phyloP scores from a whole-genome alignment of 2,113 vertebrate species.

The Psephotus haematonotus region DNA sequence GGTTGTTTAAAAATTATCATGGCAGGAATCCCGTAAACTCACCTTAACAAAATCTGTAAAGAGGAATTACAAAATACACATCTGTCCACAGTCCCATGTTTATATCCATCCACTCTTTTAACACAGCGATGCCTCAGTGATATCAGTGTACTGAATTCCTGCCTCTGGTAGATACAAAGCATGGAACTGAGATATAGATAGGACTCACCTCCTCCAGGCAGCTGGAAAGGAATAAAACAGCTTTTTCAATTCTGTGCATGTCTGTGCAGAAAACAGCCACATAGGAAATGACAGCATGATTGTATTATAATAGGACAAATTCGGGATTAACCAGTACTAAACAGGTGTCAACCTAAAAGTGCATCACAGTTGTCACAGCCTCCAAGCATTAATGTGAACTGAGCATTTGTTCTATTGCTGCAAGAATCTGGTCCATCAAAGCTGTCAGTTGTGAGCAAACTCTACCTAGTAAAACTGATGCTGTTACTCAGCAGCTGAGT shows the following conservation, averaged over 20 bases:
- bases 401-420: background rate
- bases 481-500: background rate
- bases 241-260: slow-evolving; percentile 18
- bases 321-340: slow-evolving; percentile 24
- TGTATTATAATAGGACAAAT: slow-evolving; percentile 45
- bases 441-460: background rate
- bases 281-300: slow-evolving; percentile 36
- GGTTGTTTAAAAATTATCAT: background rate
- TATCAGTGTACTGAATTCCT: background rate
- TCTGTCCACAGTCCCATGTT: background rate
- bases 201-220: slow-evolving; percentile 47
- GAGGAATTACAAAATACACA: background rate
- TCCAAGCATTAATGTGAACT: background rate
- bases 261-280: background rate
- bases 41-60: background rate
- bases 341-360: slow-evolving; percentile 41
- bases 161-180: background rate
- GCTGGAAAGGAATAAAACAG: slow-evolving; percentile 7
- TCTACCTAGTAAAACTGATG: background rate
- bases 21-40: background rate
- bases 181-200: background rate
- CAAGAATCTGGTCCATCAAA: background rate
- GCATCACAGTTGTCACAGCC: background rate
- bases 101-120: background rate
- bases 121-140: background rate